A percentile compares a stretch with the other conserved stretches of the same genome.
These are phyloP conservation scores for Tenualosa ilisha DNA, from an alignment of 2,797 vertebrate species.

Conservation along the genomic window DNA sequence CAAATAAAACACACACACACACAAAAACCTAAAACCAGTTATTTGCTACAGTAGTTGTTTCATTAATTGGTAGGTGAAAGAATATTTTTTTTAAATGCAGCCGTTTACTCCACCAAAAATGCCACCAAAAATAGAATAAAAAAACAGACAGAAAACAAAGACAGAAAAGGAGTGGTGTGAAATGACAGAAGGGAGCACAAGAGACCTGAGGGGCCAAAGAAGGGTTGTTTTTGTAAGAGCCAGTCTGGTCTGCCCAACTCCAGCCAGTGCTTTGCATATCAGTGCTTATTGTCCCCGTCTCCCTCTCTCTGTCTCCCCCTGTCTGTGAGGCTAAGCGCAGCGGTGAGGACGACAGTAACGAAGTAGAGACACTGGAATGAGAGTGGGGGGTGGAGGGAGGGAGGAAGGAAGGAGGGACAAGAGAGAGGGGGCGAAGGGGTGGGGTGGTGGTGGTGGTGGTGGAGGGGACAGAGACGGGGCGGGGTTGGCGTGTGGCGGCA, in stretches of 20 bases:
- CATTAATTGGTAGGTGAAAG: too few species aligned
- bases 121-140: background rate
- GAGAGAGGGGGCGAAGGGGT: constrained; percentile 27
- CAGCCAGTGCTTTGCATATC: background rate
- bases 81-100: too few species aligned
- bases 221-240: background rate
- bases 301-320: background rate
- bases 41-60: too few species aligned
- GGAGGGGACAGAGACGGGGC: constrained; percentile 57
- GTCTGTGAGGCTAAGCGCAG: constrained; percentile 51
- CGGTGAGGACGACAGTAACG: constrained; percentile 48
- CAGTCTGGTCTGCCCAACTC: background rate
- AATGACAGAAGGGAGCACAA: background rate
- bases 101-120: too few species aligned
- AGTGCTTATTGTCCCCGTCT: too few species aligned
- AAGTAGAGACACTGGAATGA: background rate
- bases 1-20: background rate
- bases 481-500: constrained; percentile 70
- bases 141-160: constrained; percentile 18
- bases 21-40: background rate
- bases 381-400: background rate
- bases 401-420: constrained; percentile 48
- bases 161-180: constrained; percentile 23
- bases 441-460: constrained; percentile 32
- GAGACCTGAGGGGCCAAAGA: constrained; percentile 9